phyloP scores from a whole-genome alignment of 2,797 vertebrate species.

The Manis javanica region DNA sequence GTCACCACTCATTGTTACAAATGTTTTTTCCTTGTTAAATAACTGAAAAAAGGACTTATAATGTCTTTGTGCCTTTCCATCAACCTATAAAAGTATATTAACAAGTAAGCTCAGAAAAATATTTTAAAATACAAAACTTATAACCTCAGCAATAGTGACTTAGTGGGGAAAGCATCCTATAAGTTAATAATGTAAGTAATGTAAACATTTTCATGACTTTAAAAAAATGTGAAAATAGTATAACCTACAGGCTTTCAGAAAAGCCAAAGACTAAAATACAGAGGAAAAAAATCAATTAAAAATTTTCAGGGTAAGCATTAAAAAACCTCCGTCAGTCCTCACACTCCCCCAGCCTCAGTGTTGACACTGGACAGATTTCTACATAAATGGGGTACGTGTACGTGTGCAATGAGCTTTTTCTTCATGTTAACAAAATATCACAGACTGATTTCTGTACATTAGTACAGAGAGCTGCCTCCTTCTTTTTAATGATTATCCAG shows the following conservation, averaged over 20 bases:
- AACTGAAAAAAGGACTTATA: neutral
- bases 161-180: neutral
- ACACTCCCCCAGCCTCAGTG: neutral
- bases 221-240: neutral
- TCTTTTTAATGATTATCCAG: neutral
- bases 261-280: neutral
- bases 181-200: neutral
- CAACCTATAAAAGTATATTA: neutral
- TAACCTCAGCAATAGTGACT: neutral
- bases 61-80: neutral
- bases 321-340: neutral
- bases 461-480: neutral
- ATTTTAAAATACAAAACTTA: neutral
- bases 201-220: neutral
- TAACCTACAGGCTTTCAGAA: neutral
- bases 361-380: neutral
- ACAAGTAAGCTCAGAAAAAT: neutral
- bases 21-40: neutral
- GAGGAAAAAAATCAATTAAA: neutral
- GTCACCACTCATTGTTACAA: neutral
- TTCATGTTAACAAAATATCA: neutral
- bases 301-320: neutral
- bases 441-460: no score
- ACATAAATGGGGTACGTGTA: neutral
- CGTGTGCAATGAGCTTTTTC: neutral